Evolutionary conservation across 2,113 vertebrate genomes (phyloP), one percentile per base, ranked within the genome.

Genomic region (Steatornis caripensis): DNA sequence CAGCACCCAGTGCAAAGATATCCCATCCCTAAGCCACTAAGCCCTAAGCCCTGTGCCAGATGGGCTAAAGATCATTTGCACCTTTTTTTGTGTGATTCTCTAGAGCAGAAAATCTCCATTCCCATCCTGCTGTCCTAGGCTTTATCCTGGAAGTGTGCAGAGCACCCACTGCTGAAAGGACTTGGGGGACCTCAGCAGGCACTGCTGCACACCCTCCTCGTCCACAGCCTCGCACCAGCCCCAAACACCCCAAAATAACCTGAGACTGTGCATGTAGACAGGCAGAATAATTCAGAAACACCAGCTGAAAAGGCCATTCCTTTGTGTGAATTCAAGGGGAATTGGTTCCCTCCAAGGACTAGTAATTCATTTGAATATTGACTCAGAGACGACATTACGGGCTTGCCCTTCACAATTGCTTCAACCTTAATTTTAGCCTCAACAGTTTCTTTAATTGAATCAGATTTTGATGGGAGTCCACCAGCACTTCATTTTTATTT

Each of bases 401-500:
- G 62, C n/a, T 81, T 79, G 84, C 87, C 96, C 70, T 79, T 91
- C 77, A 91, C 72, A 48, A 68, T 30, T 58, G 81, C 89, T 68
- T 87, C 57, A 61, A 69, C 81, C 8, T 7, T 22, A 19, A 74
- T 70, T 95, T 76, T 77, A 61, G 62, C 89, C 66, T 87, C 84
- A 80, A 54, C 20, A 16, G 23, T 69, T 94, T 66, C 74, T 94
- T 89, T 85, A 95, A 89, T 83, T 87, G 89, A 94, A 85, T 72
- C 26, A 0, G 3, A 76, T 92, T 74, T 87, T 69, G 65, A 87
- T 91, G 84, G 84, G 74, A 96, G 37, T 89, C 81, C 70, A 93
- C 66, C 84, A 89, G 81, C 93, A 91, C 96, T 87, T 95, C 49
- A 66, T 91, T 92, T 91, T 65, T 69, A 93, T 84, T 93, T 84